Percentiles rank a stretch among this genome's conserved stretches.
Conservation (phyloP, 2,797 vertebrate genomes). For the Rhynchotus rufescens region DNA sequence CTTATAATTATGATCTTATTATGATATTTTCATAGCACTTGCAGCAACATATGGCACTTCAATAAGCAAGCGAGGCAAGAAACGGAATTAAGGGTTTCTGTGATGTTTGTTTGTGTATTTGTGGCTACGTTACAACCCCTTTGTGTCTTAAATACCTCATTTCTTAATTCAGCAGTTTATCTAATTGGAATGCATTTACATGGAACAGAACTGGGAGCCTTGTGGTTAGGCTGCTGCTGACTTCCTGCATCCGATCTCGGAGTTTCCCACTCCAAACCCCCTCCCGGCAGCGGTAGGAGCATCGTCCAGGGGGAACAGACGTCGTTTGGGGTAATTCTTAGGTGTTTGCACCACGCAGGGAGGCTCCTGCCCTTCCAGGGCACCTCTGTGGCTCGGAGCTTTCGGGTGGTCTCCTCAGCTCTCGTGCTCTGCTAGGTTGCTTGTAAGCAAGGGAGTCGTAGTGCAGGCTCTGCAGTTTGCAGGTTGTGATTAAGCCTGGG, state of each 20-base stretch:
- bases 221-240: background rate
- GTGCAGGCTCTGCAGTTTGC: background rate
- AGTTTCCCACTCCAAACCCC: background rate
- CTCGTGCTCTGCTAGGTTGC: background rate
- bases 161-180: slow-evolving; percentile 72
- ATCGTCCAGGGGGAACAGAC: background rate
- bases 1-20: slow-evolving; percentile 70
- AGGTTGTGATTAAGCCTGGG: slow-evolving; percentile 41
- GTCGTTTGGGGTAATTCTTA: background rate
- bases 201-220: slow-evolving; percentile 41
- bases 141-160: slow-evolving; percentile 68
- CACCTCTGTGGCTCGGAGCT: background rate
- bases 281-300: background rate
- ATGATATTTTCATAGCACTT: slow-evolving; percentile 68
- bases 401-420: background rate
- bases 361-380: background rate
- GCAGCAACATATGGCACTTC: slow-evolving; percentile 68
- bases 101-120: slow-evolving; percentile 55
- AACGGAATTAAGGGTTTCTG: slow-evolving; percentile 48
- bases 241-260: background rate
- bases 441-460: background rate
- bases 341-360: background rate
- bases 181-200: slow-evolving; percentile 68
- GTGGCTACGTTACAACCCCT: slow-evolving; percentile 44
- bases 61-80: slow-evolving; percentile 64